Base-by-base conservation (phyloP, 2,888 invertebrate genomes). In the Amphipoea oculea region DNA sequence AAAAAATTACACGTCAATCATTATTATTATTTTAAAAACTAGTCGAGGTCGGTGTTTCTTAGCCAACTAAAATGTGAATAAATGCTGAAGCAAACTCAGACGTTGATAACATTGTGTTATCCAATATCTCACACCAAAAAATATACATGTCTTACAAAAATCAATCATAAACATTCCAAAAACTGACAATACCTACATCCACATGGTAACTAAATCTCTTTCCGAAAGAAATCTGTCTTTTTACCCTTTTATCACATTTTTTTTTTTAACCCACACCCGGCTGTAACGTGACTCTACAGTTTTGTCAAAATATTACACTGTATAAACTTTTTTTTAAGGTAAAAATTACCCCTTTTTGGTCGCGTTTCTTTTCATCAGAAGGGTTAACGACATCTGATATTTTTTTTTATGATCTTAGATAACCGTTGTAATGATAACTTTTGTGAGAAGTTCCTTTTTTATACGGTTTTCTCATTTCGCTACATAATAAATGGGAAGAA, bases 291-390 rank as follows among this genome's bases (percentile, higher is more conserved):
- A 95, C 92, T 92, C 95, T 91, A 93, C 93, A 93, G 92, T 96
- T 96, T 96, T 96, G 96, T 96, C 96, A 96, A 95, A 96, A 96
- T 96, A 97, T 96, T 96, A 95, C 93, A 92, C 93, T 92, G 93
- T 91, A 91, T 90, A 91, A 90, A 92, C 89, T 94, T 95, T 95
- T 54, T 94, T 95, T 95, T 91, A 79, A 73, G 78, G 73, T 75
- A 81, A 90, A 93, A 94, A 92, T 92, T 92, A 94, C 94, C 95
- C 95, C 93, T 94, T 95, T 93, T 87, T 87, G 85, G 86, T 79
- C 81, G 82, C 81, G 76, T 82, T 87, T 83, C 88, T 78, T 88
- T 90, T 88, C 88, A 83, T 81, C 69, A 78, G 75, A 92, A 93
- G 94, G 94, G 94, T 94, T 94, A 85, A 89, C 79, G 93, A 93